A percentile compares a stretch with the other conserved stretches of the same genome.
Evolutionary conservation across 2,113 vertebrate genomes (phyloP).

Genomic region (Tiliqua scincoides): DNA sequence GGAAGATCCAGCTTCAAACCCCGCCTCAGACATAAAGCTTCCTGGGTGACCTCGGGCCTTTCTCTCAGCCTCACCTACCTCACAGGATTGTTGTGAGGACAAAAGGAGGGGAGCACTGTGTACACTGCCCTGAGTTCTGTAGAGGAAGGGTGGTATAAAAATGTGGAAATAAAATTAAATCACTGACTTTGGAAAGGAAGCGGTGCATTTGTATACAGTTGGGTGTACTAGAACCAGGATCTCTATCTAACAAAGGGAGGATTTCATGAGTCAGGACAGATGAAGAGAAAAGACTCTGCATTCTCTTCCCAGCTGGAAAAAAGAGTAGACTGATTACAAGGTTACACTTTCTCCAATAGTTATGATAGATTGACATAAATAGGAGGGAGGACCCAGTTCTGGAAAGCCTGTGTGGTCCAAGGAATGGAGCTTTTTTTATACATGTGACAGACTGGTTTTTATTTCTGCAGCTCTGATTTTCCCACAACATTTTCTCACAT

Average conservation of each 20-base stretch:
- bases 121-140: no score
- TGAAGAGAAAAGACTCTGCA: no score
- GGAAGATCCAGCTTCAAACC: no score
- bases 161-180: no score
- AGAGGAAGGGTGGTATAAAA: no score
- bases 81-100: no score
- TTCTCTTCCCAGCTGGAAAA: neutral
- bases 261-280: neutral
- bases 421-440: neutral
- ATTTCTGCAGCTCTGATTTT: neutral
- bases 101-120: no score
- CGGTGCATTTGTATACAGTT: neutral
- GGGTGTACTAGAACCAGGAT: neutral
- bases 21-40: no score
- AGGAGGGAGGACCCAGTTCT: neutral
- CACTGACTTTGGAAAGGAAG: neutral
- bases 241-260: neutral
- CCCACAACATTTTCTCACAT: neutral
- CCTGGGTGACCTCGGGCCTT: no score
- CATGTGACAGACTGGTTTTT: neutral
- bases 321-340: neutral
- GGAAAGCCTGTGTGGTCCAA: neutral
- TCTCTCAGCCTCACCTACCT: no score
- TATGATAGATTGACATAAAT: neutral
- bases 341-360: neutral